Conservation (phyloP, 2,797 vertebrate genomes). For the Delichon dasypus region DNA sequence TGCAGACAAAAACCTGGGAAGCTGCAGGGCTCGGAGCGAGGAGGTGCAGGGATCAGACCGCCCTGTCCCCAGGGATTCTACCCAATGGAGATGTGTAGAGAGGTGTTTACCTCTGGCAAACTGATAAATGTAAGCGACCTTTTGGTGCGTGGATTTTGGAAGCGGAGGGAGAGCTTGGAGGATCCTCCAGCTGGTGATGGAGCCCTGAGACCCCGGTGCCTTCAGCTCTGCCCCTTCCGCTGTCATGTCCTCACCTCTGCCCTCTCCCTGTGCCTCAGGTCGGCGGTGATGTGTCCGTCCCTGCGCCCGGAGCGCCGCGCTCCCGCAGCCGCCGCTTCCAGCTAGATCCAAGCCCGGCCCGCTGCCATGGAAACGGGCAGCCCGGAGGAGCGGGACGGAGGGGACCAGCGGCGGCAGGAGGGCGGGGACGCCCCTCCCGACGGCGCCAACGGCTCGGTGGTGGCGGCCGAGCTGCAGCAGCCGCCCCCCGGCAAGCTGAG, state of each 20-base stretch:
- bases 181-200: not conserved
- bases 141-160: not conserved
- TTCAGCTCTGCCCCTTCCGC: not conserved
- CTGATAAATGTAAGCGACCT: fast-evolving
- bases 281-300: not conserved
- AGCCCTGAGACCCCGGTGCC: not conserved
- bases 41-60: not conserved
- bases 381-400: constrained; percentile 59
- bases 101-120: not conserved
- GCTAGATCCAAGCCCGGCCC: not conserved
- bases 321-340: not conserved
- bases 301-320: not conserved
- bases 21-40: not conserved
- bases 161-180: not conserved
- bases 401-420: constrained; percentile 34
- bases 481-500: constrained; percentile 85
- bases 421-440: not conserved
- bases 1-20: not conserved
- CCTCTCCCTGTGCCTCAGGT: constrained; percentile 40
- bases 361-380: constrained; percentile 80
- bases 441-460: not conserved
- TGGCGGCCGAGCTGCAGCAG: not conserved
- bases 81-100: fast-evolving
- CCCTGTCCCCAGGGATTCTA: not conserved
- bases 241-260: constrained; percentile 4